Percentiles rank a stretch among this genome's conserved stretches.
phyloP scores from a whole-genome alignment of 2,113 vertebrate genomes.

The Campylomormyrus numenius region DNA sequence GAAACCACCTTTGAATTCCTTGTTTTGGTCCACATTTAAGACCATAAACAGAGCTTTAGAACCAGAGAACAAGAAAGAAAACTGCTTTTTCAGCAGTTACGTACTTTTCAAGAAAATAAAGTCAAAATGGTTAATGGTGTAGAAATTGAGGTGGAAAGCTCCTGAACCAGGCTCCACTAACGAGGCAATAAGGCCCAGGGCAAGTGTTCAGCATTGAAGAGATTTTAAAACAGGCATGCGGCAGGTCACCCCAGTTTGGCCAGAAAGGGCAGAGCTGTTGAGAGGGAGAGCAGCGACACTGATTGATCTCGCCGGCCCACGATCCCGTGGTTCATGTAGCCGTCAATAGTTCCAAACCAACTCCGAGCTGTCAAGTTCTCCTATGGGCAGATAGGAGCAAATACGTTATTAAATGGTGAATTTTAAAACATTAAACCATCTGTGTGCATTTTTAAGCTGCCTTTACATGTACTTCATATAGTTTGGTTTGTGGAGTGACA shows the following conservation, averaged over 20 bases:
- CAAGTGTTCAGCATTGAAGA: neutral
- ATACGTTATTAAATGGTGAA: too few relatives aligned
- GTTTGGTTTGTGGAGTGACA: too few relatives aligned
- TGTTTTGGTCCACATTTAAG: neutral
- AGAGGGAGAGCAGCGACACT: too few relatives aligned
- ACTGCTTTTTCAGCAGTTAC: neutral
- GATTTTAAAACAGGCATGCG: neutral
- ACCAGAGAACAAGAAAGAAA: neutral
- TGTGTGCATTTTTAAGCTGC: too few relatives aligned
- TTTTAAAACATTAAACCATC: too few relatives aligned
- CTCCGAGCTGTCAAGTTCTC: too few relatives aligned
- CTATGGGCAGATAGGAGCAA: too few relatives aligned
- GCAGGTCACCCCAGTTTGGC: neutral
- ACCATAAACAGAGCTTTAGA: neutral
- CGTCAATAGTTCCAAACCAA: too few relatives aligned
- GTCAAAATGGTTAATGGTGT: neutral
- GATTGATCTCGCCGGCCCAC: too few relatives aligned
- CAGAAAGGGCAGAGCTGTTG: neutral
- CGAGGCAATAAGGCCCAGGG: neutral
- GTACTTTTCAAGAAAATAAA: neutral
- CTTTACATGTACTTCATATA: too few relatives aligned
- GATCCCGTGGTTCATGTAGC: too few relatives aligned
- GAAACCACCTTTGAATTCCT: conserved; percentile 31
- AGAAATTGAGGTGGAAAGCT: neutral
- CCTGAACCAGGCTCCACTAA: neutral